Conservation (phyloP, 2,797 vertebrate genomes). For the Tragelaphus eurycerus region DNA sequence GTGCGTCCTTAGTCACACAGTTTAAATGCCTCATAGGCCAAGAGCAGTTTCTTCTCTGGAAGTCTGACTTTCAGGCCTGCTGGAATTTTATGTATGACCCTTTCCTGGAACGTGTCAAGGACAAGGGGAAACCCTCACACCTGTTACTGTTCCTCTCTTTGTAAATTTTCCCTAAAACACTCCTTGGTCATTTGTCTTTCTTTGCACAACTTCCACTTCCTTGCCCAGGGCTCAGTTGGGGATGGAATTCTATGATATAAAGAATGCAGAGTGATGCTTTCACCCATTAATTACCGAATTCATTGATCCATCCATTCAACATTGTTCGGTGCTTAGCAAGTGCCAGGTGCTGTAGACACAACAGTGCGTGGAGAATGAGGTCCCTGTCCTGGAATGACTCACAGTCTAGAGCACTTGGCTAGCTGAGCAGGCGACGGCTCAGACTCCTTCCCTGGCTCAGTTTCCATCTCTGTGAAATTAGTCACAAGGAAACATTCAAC, state of each 20-base stretch:
- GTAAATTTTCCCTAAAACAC: constrained; percentile 12
- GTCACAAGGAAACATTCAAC: constrained; percentile 48
- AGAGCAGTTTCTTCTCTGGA: not conserved
- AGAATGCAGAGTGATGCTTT: not conserved
- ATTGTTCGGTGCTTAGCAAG: not conserved
- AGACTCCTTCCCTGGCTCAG: constrained; percentile 8
- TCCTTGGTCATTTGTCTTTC: constrained; percentile 11
- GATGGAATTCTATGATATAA: not conserved
- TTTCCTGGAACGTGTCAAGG: not conserved
- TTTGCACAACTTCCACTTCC: not conserved
- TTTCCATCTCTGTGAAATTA: constrained; percentile 42
- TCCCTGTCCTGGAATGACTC: constrained; percentile 55
- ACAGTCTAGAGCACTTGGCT: not conserved
- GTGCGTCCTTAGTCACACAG: not conserved
- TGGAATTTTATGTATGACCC: not conserved
- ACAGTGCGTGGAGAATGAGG: not conserved
- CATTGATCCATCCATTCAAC: constrained; percentile 1
- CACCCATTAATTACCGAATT: not conserved
- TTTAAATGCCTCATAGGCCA: constrained; percentile 20
- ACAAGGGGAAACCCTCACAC: not conserved
- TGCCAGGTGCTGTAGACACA: constrained; percentile 29
- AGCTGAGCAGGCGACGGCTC: not conserved
- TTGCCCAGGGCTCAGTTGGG: not conserved
- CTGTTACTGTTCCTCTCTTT: not conserved
- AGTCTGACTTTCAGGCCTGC: not conserved